These are phyloP conservation scores for Brachirus orientalis DNA, from an alignment of 2,113 vertebrate genomes.

Conservation along the genomic window DNA sequence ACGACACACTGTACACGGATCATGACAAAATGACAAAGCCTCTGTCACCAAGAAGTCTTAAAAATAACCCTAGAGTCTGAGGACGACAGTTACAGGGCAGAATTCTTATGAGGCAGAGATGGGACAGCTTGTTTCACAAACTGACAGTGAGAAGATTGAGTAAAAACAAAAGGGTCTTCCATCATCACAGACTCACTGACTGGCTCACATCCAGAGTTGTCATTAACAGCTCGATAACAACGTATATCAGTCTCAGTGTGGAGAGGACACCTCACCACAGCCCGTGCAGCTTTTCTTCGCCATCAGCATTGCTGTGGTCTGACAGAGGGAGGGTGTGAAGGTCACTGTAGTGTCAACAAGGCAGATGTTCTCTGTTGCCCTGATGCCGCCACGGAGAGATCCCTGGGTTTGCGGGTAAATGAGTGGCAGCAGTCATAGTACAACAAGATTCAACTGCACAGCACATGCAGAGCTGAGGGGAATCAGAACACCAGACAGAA, in stretches of 20 bases:
- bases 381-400: slow-evolving; percentile 27
- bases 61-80: neutral
- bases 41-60: neutral
- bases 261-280: slow-evolving; percentile 53
- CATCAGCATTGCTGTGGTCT: slow-evolving; percentile 43
- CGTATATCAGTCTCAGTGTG: slow-evolving; percentile 43
- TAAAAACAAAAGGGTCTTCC: slow-evolving; percentile 29
- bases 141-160: slow-evolving; percentile 29
- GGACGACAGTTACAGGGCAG: neutral
- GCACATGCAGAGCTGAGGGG: slow-evolving; percentile 8
- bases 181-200: slow-evolving; percentile 33
- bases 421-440: slow-evolving; percentile 21
- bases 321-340: slow-evolving; percentile 59
- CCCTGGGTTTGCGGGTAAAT: slow-evolving; percentile 33
- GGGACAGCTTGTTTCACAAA: slow-evolving; percentile 20
- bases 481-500: slow-evolving; percentile 1
- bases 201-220: slow-evolving; percentile 50
- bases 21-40: neutral
- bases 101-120: neutral
- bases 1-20: neutral
- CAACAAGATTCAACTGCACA: slow-evolving; percentile 13
- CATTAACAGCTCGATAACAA: slow-evolving; percentile 52
- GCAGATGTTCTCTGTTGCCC: slow-evolving; percentile 63
- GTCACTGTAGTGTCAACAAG: slow-evolving; percentile 59
- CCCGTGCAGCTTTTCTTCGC: slow-evolving; percentile 38